A percentile compares a stretch with the other conserved stretches of the same genome.
These are phyloP conservation scores for Asobara japonica DNA, from an alignment of 1,140 invertebrate genomes.

Conservation along the genomic window DNA sequence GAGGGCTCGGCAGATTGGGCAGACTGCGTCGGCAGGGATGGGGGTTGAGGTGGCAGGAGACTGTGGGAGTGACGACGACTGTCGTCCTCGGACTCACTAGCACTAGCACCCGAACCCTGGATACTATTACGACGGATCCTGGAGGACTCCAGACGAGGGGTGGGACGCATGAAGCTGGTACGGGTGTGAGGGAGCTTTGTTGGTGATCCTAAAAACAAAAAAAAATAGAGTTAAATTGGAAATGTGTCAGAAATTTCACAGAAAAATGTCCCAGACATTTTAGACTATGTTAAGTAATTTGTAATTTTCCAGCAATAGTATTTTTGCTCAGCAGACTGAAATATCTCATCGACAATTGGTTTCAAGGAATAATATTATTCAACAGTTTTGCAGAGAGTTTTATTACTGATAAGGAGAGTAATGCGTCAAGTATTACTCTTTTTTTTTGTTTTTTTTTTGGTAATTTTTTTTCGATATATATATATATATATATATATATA, in stretches of 20 bases:
- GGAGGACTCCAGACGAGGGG: conserved; percentile 55
- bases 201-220: conserved; percentile 38
- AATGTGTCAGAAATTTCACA: background rate
- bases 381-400: too few species aligned
- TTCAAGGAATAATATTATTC: too few species aligned
- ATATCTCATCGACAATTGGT: too few species aligned
- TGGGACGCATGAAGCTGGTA: conserved; percentile 57
- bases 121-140: conserved; percentile 65
- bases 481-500: too few species aligned
- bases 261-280: background rate
- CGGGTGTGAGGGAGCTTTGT: conserved; percentile 51
- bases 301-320: too few species aligned
- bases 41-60: background rate
- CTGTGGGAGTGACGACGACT: conserved; percentile 42
- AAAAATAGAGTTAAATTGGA: background rate
- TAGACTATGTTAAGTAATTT: too few species aligned
- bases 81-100: conserved; percentile 65
- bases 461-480: too few species aligned
- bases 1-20: background rate
- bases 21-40: background rate
- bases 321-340: too few species aligned
- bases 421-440: too few species aligned
- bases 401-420: too few species aligned
- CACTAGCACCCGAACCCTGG: conserved; percentile 60
- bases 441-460: too few species aligned